Evolutionary conservation across 2,888 invertebrate genomes (phyloP).

Genomic region (Tetragonisca angustula): DNA sequence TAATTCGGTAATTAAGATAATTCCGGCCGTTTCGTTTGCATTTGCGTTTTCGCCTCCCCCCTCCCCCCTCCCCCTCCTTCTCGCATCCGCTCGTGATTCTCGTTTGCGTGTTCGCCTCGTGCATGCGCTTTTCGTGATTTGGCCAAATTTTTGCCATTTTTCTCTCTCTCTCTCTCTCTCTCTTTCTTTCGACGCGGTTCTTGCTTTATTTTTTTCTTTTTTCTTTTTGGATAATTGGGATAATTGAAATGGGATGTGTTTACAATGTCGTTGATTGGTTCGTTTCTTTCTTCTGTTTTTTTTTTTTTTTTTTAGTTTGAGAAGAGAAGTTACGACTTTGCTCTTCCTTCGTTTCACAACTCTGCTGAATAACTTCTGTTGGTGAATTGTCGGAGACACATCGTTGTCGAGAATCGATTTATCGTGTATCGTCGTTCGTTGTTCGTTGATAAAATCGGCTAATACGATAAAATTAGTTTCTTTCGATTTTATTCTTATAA

Average conservation of each 20-base stretch:
- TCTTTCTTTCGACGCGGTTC: neutral
- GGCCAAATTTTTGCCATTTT: neutral
- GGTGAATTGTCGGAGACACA: neutral
- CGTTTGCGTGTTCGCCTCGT: slow-evolving; percentile 15
- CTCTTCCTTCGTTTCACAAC: too few relatives aligned
- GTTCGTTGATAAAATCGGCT: too few relatives aligned
- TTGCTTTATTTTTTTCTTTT: neutral
- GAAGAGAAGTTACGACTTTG: neutral
- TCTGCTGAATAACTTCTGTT: too few relatives aligned
- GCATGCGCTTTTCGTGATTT: slow-evolving; percentile 22
- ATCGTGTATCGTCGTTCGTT: neutral
- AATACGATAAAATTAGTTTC: too few relatives aligned
- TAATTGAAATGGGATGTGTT: neutral
- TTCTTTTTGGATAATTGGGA: too few relatives aligned
- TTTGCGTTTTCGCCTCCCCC: neutral
- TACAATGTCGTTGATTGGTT: neutral
- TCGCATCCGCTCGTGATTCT: slow-evolving; percentile 5
- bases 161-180: too few relatives aligned
- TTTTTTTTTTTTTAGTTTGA: too few relatives aligned
- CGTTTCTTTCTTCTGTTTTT: neutral
- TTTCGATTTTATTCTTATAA: too few relatives aligned
- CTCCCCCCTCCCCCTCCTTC: too few relatives aligned
- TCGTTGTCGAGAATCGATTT: neutral
- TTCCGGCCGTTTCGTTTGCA: slow-evolving; percentile 21
- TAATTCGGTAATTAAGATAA: slow-evolving; percentile 54